Evolutionary conservation across 1,140 invertebrate species (phyloP), one percentile per base, ranked within the genome.

Genomic region (Trachymyrmex septentrionalis): DNA sequence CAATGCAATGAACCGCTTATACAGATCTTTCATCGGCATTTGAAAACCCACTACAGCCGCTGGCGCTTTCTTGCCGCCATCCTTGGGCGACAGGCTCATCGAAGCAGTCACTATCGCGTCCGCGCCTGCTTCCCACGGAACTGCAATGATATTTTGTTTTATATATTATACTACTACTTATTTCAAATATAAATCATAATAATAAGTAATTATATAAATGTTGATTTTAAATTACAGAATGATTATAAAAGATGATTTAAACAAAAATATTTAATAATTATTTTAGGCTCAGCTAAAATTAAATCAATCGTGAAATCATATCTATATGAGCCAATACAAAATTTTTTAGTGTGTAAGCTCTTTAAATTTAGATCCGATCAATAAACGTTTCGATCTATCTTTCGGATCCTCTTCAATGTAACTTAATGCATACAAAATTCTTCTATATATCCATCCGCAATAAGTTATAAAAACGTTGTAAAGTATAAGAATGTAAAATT

Each of bases 21-120:
- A 96, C 85, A 98, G 96, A 48, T 96, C 94, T 0, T 94, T 92
- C 92, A 98, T 97, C 0, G 97, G 97, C 94, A 98, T 97, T 91
- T 98, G 97, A 89, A 98, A 97, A 16, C 98, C 98, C 0, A 98
- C 97, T 0, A 99, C 98, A 19, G 98, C 98, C 0, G 97, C 98
- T 0, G 98, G 97, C 0, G 98, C 98, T 94, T 97, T 96, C 72
- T 96, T 96, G 3, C 97, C 96, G 7, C 96, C 97, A 88, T 98
- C 97, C 50, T 97, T 96, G 4, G 98, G 97, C 91, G 98, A 99
- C 86, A 99, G 97, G 0, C 98, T 98, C 92, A 98, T 97, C 63
- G 97, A 98, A 0, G 96, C 97, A 1, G 98, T 99, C 7, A 99
- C 96, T 59, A 96, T 87, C 0, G 95, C 94, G 27, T 95, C 92